phyloP scores from a whole-genome alignment of 2,888 invertebrate genomes.

The Opisthograptis luteolata region DNA sequence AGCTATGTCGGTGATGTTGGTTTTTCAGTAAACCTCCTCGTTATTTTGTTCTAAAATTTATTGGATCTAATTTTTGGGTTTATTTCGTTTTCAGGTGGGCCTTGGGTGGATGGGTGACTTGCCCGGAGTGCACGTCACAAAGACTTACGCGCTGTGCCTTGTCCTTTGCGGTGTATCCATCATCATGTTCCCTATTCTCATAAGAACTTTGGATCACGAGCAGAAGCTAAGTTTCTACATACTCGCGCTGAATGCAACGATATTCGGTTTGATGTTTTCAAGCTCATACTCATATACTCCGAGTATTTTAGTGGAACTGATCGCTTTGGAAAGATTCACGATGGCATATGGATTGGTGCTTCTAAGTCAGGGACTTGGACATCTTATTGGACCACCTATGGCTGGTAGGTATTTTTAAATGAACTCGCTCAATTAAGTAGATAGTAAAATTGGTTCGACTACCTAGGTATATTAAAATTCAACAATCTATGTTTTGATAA shows the following conservation, averaged over 20 bases:
- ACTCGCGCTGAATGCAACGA: slow-evolving; percentile 81
- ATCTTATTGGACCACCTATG: slow-evolving; percentile 96
- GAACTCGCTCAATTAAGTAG: too few relatives aligned
- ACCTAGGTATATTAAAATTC: too few relatives aligned
- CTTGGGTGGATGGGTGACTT: slow-evolving; percentile 96
- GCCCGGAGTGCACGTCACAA: slow-evolving; percentile 92
- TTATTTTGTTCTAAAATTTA: background rate
- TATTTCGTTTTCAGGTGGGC: slow-evolving; percentile 82
- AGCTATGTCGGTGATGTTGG: too few relatives aligned
- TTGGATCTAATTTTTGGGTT: background rate
- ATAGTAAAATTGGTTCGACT: too few relatives aligned
- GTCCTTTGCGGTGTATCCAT: slow-evolving; percentile 86
- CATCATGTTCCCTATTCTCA: slow-evolving; percentile 84
- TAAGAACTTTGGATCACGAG: slow-evolving; percentile 60
- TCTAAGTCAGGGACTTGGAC: slow-evolving; percentile 96
- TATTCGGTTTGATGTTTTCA: slow-evolving; percentile 95
- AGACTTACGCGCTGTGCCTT: slow-evolving; percentile 93
- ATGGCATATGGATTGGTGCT: slow-evolving; percentile 96
- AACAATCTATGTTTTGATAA: too few relatives aligned
- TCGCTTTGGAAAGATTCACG: slow-evolving; percentile 95
- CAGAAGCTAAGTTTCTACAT: slow-evolving; percentile 76
- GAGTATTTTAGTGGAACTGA: slow-evolving; percentile 94
- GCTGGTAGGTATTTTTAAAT: slow-evolving; percentile 87
- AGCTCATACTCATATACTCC: slow-evolving; percentile 97
- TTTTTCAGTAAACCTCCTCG: too few relatives aligned